Evolutionary conservation across 2,888 invertebrate species (phyloP).

Genomic region (Brassicogethes aeneus): DNA sequence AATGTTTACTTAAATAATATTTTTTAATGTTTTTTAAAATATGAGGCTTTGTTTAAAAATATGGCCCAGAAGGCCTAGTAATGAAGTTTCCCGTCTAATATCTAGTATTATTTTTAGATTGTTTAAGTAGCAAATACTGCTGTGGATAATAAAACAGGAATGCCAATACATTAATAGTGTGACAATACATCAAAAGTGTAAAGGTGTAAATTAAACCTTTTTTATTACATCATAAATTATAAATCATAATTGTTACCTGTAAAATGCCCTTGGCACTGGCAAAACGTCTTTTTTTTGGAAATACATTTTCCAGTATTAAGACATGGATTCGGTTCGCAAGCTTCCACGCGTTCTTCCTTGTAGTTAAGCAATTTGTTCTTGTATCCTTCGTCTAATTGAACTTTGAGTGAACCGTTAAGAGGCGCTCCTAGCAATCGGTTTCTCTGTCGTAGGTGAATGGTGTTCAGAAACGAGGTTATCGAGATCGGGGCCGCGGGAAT

Average conservation of each 20-base stretch:
- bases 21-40: too few species aligned
- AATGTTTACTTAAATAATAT: too few species aligned
- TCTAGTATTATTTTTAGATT: too few species aligned
- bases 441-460: conserved; percentile 51
- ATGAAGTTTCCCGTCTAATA: too few species aligned
- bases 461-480: conserved; percentile 61
- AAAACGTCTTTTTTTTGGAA: conserved; percentile 49
- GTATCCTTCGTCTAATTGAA: conserved; percentile 55
- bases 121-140: too few species aligned
- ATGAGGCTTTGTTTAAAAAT: too few species aligned
- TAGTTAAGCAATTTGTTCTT: conserved; percentile 54
- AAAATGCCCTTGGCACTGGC: conserved; percentile 63
- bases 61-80: too few species aligned
- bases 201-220: too few species aligned
- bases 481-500: conserved; percentile 41
- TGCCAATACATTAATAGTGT: too few species aligned
- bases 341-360: conserved; percentile 52
- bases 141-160: too few species aligned
- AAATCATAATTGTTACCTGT: conserved; percentile 64
- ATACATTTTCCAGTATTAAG: conserved; percentile 61
- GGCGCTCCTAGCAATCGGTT: conserved; percentile 41
- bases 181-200: too few species aligned
- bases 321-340: conserved; percentile 68
- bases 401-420: conserved; percentile 54
- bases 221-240: too few species aligned